Base-by-base conservation (phyloP, 2,888 invertebrate genomes). In the Odiellus spinosus region DNA sequence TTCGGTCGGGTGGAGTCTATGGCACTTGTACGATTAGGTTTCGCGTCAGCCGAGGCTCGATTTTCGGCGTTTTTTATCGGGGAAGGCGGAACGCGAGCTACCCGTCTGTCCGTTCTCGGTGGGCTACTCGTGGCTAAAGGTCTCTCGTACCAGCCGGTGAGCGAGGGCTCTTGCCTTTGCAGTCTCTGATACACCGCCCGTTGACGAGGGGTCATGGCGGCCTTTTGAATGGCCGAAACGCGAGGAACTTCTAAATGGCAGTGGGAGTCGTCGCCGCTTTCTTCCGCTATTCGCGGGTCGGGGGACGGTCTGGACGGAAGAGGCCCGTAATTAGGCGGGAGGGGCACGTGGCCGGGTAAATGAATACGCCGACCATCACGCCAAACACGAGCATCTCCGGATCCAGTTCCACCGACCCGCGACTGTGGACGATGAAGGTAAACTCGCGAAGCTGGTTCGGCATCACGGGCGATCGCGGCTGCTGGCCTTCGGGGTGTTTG, bases 61-160 rank as follows among this genome's bases (percentile, higher is more conserved):
- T 8, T 26, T 26, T 26, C 26, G 26, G 26, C 26, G 26, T 8
- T 26, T 18, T 38, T 38, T 17, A 18, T 10, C 19, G 67, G 64
- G 58, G 71, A 71, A 0, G 76, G 75, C 18, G 74, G 75, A 39
- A 54, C 56, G 50, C 41, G 50, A 48, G 42, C 57, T 50, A 42
- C 58, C 58, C 40, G 61, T 56, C 48, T 73, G 72, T 54, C 54
- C 15, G 44, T 38, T 17, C 51, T 49, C n/a, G 57, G 57, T 26
- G 56, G 57, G 40, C 57, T 56, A 35, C 70, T 69, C 17, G 77
- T 76, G n/a, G 77, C 74, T 54, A 77, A 63, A 19, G 61, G 61
- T 6, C 57, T 44, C 44, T 56, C 53, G 12, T 40, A 17, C 14
- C 19, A 18, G n/a, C n/a, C 32, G 10, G 21, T n/a, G 11, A 14